A percentile compares a stretch with the other conserved stretches of the same genome.
Evolutionary conservation across 2,113 vertebrate species (phyloP).

Genomic region (Mesocricetus auratus): DNA sequence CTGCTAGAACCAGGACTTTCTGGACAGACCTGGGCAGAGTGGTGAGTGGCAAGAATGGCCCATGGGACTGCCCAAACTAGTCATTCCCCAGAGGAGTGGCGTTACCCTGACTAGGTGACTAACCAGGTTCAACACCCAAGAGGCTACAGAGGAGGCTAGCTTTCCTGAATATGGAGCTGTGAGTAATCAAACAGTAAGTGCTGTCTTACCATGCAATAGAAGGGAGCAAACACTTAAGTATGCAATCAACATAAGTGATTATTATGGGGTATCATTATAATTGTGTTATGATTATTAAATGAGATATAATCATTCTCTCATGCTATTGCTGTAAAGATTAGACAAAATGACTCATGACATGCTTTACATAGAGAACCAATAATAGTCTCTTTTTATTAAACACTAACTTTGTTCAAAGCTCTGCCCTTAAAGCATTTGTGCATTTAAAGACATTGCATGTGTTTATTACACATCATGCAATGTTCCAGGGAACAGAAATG

Average conservation of each 20-base stretch:
- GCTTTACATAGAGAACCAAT: not conserved
- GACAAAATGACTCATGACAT: not conserved
- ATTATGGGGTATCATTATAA: not conserved
- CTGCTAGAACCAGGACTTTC: not conserved
- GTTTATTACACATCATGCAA: not conserved
- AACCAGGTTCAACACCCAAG: not conserved
- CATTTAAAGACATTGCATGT: not conserved
- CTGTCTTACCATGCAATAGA: not conserved
- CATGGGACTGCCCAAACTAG: not conserved
- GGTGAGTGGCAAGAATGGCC: not conserved
- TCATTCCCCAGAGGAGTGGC: not conserved
- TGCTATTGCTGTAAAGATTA: constrained; percentile 8
- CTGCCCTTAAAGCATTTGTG: not conserved
- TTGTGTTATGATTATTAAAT: not conserved
- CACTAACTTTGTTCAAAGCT: not conserved
- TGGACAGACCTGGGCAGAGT: not conserved
- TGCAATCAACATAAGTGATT: constrained; percentile 18
- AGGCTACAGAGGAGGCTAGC: not conserved
- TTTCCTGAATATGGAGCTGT: not conserved
- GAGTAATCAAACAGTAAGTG: not conserved
- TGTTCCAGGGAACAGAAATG: not conserved
- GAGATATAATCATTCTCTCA: constrained; percentile 20
- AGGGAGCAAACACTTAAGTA: not conserved
- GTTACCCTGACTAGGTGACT: not conserved
- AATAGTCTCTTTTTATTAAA: constrained; percentile 24